Evolutionary conservation across 2,888 invertebrate genomes (phyloP).

Genomic region (Melanostoma scalare): DNA sequence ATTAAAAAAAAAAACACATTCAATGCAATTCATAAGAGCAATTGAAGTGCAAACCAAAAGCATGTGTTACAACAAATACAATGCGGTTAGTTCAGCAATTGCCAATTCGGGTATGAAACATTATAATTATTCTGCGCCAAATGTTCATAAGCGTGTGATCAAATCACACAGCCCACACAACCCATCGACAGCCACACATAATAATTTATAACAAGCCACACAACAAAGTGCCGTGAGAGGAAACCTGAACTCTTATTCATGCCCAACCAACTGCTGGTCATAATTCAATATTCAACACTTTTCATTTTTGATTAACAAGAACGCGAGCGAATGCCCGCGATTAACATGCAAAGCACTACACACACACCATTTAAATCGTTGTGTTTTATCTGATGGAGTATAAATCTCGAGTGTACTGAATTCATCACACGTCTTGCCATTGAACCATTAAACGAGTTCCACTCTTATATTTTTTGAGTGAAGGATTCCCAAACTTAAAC

Average conservation of each 20-base stretch:
- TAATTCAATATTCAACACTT: constrained; percentile 1
- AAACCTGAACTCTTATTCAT: constrained; percentile 44
- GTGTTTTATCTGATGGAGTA: neutral
- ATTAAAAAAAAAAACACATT: too few species aligned
- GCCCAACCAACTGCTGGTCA: neutral
- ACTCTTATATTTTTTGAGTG: constrained; percentile 23
- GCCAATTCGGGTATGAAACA: constrained; percentile 35
- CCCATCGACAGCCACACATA: neutral
- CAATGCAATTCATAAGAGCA: too few species aligned
- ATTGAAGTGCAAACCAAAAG: too few species aligned
- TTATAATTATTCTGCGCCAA: constrained; percentile 21
- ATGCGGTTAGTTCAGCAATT: neutral
- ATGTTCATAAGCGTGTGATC: constrained; percentile 30
- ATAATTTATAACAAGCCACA: constrained; percentile 12
- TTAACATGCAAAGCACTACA: constrained; percentile 25
- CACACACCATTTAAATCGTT: constrained; percentile 24
- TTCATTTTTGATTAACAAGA: neutral
- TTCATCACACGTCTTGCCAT: constrained; percentile 44
- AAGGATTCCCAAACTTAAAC: constrained; percentile 35
- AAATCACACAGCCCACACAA: neutral
- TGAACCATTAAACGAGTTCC: constrained; percentile 55
- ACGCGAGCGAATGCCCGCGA: neutral
- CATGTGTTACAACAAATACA: too few species aligned
- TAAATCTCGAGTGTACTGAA: constrained; percentile 6
- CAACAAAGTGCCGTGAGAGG: constrained; percentile 30